Conservation (phyloP, 2,113 vertebrate species). For the Sturnus vulgaris region DNA sequence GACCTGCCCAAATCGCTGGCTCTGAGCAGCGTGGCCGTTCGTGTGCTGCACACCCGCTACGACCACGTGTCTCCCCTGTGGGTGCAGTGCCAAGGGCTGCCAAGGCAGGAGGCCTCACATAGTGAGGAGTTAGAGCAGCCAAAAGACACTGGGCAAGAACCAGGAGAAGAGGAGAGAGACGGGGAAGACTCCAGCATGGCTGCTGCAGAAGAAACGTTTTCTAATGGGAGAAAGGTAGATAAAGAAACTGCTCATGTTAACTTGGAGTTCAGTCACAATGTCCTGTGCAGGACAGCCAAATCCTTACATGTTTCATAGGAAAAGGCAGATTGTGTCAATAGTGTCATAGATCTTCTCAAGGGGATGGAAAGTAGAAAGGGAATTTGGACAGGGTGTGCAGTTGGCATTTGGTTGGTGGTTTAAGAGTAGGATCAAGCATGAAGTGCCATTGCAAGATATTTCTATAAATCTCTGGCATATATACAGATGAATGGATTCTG, state of each 20-base stretch:
- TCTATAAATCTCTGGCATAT: not conserved
- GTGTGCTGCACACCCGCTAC: conserved; percentile 82
- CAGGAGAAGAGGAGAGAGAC: not conserved
- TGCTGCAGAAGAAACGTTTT: conserved; percentile 16
- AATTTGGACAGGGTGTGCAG: not conserved
- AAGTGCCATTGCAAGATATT: not conserved
- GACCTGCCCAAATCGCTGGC: conserved; percentile 82
- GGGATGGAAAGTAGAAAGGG: not conserved
- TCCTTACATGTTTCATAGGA: not conserved
- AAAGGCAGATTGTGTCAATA: not conserved
- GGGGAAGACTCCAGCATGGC: not conserved
- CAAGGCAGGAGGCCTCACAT: not conserved
- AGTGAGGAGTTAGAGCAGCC: fast-evolving
- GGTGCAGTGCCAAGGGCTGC: not conserved
- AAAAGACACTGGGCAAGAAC: not conserved
- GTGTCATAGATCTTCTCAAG: not conserved
- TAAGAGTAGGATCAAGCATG: not conserved
- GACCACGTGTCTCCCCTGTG: conserved; percentile 82
- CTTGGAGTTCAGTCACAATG: not conserved
- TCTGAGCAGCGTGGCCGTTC: conserved; percentile 73
- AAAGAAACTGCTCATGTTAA: not conserved
- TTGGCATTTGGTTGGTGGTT: not conserved
- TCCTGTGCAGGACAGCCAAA: not conserved
- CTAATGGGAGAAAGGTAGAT: not conserved
- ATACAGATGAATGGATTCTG: not conserved